These are phyloP conservation scores for Sinonovacula constricta DNA, from an alignment of 1,140 invertebrate genomes.

Conservation along the genomic window DNA sequence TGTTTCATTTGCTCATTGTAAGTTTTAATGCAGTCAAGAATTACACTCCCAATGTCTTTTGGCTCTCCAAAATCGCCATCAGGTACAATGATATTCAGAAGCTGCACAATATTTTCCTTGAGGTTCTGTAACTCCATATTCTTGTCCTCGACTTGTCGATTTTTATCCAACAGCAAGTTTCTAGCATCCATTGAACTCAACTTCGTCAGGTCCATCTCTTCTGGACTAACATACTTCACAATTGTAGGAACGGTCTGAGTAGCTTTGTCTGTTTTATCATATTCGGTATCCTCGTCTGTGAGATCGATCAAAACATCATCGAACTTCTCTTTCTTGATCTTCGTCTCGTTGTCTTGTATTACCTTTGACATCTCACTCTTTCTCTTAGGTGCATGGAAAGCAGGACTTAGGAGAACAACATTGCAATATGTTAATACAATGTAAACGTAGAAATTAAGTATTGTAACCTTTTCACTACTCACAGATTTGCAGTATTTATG, in stretches of 20 bases:
- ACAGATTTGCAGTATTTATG: no score
- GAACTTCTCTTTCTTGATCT: no score
- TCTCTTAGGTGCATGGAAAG: no score
- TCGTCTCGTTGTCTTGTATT: no score
- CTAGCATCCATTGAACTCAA: slow-evolving; percentile 24
- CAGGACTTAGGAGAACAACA: no score
- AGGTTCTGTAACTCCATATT: slow-evolving; percentile 20
- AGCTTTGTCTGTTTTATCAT: no score
- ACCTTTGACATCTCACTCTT: no score
- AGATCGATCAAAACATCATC: no score
- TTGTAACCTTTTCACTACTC: no score
- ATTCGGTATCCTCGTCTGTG: no score
- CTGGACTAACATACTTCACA: slow-evolving; percentile 36
- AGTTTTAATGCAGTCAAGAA: slow-evolving; percentile 44
- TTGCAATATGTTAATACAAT: no score
- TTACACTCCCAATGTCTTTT: slow-evolving; percentile 47
- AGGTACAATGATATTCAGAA: slow-evolving; percentile 45
- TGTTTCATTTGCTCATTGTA: slow-evolving; percentile 38
- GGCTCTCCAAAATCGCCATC: slow-evolving; percentile 47
- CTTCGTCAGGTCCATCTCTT: slow-evolving; percentile 40
- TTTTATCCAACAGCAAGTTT: slow-evolving; percentile 28
- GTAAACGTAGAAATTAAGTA: no score
- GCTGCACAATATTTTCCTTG: slow-evolving; percentile 32
- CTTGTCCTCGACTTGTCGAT: slow-evolving; percentile 27
- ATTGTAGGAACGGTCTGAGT: slow-evolving; percentile 45